A percentile compares a stretch with the other conserved stretches of the same genome.
phyloP scores from a whole-genome alignment of 2,113 vertebrate species.

The Elaphurus davidianus region DNA sequence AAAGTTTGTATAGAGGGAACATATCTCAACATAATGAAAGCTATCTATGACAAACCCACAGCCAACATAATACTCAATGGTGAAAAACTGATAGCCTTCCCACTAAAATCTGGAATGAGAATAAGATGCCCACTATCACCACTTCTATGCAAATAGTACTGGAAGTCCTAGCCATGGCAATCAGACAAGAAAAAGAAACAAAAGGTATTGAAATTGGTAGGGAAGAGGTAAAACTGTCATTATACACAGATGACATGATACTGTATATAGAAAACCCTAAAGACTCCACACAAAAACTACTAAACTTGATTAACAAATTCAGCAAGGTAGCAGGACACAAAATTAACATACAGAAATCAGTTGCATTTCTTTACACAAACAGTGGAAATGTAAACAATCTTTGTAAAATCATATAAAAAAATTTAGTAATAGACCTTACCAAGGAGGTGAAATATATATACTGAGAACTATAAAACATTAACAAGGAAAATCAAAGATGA shows the following conservation, averaged over 20 bases:
- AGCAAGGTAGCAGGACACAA: background rate
- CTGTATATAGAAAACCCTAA: background rate
- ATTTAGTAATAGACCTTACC: background rate
- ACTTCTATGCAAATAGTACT: background rate
- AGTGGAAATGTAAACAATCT: background rate
- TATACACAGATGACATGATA: background rate
- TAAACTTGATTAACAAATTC: background rate
- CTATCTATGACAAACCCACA: background rate
- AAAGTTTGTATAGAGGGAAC: background rate
- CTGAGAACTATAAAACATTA: background rate
- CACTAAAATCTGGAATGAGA: background rate
- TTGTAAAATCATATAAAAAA: background rate
- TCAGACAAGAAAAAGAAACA: background rate
- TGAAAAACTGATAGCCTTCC: background rate
- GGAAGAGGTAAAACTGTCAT: background rate
- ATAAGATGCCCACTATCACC: background rate
- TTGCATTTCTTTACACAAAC: background rate
- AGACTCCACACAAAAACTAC: background rate
- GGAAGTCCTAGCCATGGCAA: background rate
- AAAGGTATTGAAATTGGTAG: background rate
- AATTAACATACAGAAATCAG: background rate
- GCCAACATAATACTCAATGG: background rate
- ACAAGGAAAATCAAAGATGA: background rate
- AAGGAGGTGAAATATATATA: background rate
- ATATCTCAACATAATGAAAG: background rate